Evolutionary conservation across 2,888 invertebrate genomes (phyloP), one percentile per base, ranked within the genome.

Genomic region (Drosophila mimetica): DNA sequence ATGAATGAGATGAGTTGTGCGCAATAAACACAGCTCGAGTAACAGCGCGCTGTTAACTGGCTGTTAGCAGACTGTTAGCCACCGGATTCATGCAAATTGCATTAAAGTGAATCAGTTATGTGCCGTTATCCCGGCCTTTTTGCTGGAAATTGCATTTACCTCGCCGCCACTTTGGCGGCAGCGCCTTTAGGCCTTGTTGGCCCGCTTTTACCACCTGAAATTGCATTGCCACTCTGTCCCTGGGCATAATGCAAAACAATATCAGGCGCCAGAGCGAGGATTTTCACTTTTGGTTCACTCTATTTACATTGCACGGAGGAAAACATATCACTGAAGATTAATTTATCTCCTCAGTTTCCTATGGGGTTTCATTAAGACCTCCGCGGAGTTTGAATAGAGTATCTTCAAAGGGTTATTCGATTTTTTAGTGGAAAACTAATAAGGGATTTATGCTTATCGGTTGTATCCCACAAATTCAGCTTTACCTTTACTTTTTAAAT

Each of bases 1-100:
- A 83, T 86, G 84, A 86, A 83, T 86, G 84, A 70, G 67, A 79
- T 86, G 84, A 66, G 67, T 25, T 34, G 53, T 58, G 77, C 22
- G 58, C 69, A 37, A 54, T 58, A 67, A 70, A 75, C 76, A 75
- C 72, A 70, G 81, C 54, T n/a, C 48, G 59, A 7, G 18, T 69
- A 64, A 71, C 71, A 71, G 51, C 11, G 5, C 4, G 0, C 51
- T 72, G 76, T 73, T 55, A 54, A 8, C 44, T 9, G 13, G 0
- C 51, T 72, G 76, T 73, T 55, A 54, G 9, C 44, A 9, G 13
- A 6, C 14, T 36, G 60, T 36, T 22, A 32, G 20, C 30, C 5
- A 39, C 22, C 41, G 57, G 60, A 46, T 58, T 53, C 66, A 65
- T 61, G 66, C 48, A 82, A 82, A 85, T 85, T 81, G 66, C 71